A percentile compares a stretch with the other conserved stretches of the same genome.
phyloP scores from a whole-genome alignment of 2,113 vertebrate genomes.

The Tyrannus savana region DNA sequence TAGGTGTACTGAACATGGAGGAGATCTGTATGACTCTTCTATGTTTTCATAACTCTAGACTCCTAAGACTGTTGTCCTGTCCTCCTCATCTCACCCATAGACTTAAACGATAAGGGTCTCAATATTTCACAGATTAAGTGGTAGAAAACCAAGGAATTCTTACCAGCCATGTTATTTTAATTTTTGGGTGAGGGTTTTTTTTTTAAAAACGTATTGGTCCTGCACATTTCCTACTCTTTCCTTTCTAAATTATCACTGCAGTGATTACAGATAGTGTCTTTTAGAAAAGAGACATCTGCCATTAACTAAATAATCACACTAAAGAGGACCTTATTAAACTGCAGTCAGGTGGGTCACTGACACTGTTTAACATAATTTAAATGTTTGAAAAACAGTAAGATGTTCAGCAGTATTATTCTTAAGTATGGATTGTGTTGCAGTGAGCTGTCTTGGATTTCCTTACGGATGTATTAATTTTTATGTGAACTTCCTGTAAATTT shows the following conservation, averaged over 20 bases:
- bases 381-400: neutral
- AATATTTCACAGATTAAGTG: neutral
- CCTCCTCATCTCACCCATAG: neutral
- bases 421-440: neutral
- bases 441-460: neutral
- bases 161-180: neutral
- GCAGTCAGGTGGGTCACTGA: neutral
- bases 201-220: neutral
- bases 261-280: neutral
- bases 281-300: neutral
- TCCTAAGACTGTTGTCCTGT: neutral
- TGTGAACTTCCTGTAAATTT: neutral
- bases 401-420: neutral
- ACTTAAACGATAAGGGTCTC: neutral
- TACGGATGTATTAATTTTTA: neutral
- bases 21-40: neutral
- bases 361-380: neutral
- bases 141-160: neutral
- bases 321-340: neutral
- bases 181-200: neutral
- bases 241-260: neutral
- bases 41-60: neutral
- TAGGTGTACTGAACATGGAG: neutral
- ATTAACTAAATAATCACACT: neutral
- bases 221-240: neutral